These are phyloP conservation scores for Prionailurus viverrinus DNA, from an alignment of 2,113 vertebrate species.

Conservation along the genomic window DNA sequence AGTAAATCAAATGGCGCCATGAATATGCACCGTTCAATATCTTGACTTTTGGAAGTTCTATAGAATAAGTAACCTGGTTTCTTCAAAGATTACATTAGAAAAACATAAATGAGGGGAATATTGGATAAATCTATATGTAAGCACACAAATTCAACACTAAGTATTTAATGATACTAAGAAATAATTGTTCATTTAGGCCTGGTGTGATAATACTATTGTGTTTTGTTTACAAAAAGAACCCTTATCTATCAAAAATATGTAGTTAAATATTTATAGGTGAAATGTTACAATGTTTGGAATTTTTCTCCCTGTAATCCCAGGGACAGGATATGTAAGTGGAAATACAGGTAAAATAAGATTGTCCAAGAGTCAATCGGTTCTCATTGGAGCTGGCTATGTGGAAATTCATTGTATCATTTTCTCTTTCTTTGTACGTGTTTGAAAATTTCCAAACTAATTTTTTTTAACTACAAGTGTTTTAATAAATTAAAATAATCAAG, in stretches of 20 bases:
- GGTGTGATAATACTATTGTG: neutral
- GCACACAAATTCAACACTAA: neutral
- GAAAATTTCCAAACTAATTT: neutral
- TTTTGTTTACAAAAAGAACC: neutral
- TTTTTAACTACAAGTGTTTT: neutral
- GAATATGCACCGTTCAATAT: neutral
- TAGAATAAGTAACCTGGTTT: neutral
- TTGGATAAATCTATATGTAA: neutral
- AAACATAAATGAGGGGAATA: neutral
- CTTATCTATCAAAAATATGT: neutral
- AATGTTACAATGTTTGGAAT: neutral
- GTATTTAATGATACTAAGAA: neutral
- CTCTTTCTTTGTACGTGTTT: neutral
- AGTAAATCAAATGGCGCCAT: neutral
- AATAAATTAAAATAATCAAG: neutral
- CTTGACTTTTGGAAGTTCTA: neutral
- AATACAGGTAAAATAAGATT: neutral
- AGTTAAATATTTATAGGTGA: neutral
- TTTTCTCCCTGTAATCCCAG: neutral
- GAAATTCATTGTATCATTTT: neutral
- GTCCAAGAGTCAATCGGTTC: neutral
- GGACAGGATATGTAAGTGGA: neutral
- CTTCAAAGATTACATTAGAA: neutral
- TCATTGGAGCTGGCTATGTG: neutral
- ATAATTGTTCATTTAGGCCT: neutral